Evolutionary conservation across 1,140 invertebrate species (phyloP), one percentile per base, ranked within the genome.

Genomic region (Maconellicoccus hirsutus): DNA sequence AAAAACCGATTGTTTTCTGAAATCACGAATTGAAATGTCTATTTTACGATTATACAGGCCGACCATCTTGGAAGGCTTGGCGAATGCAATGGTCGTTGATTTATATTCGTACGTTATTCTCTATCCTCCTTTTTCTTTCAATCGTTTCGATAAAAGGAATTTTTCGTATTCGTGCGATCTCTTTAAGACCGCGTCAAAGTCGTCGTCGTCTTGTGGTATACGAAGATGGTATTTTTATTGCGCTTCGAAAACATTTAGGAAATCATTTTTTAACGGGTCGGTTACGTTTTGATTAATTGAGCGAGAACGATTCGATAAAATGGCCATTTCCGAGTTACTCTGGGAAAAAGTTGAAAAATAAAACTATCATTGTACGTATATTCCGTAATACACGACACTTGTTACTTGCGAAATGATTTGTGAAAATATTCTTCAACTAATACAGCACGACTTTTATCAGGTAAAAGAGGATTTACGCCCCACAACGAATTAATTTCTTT

Each of bases 261-360:
- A 52, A 52, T 52, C 42, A 52, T 52, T 52, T 52, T 52, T 52
- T 19, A 52, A 52, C 42, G 42, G 42, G 42, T 52, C 42, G 42
- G 6, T 52, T 14, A 19, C 42, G 42, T 19, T 52, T 52, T 16
- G 42, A 52, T 52, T 52, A 52, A 52, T 52, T 52, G 42, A 52
- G n/a, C 42, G 42, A 52, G n/a, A 52, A 19, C 42, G 42, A 52
- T 52, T 52, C 42, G 42, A 52, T 52, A 52, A 52, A 52, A 52
- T 19, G 12, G 42, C 42, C 42, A 52, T 52, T 52, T 52, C 42
- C 42, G 42, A 8, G 42, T 6, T 52, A 52, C 42, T 52, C 42
- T n/a, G n/a, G 42, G 42, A 52, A 52, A 52, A 52, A 52, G 42
- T 52, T 52, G 42, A 52, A 52, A 52, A 52, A 52, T 52, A 52